Conservation (phyloP, 2,888 invertebrate genomes). For the Torymus texanus region DNA sequence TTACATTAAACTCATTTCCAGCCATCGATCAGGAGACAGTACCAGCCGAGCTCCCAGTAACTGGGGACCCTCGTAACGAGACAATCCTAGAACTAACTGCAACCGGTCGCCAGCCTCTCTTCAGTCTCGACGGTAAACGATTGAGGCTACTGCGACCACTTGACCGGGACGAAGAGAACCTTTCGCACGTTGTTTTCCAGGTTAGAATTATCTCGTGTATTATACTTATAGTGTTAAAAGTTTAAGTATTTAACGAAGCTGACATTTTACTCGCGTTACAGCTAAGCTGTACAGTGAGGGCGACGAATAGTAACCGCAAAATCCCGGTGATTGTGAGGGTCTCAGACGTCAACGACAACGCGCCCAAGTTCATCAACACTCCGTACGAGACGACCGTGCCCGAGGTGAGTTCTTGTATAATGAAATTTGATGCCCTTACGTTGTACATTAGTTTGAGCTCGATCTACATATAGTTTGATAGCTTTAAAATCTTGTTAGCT, state of each 20-base stretch:
- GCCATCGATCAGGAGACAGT: slow-evolving; percentile 89
- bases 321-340: slow-evolving; percentile 93
- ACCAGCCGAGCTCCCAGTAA: slow-evolving; percentile 88
- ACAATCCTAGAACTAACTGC: slow-evolving; percentile 87
- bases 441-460: too few species aligned
- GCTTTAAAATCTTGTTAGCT: too few species aligned
- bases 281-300: slow-evolving; percentile 89
- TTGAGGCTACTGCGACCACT: slow-evolving; percentile 87
- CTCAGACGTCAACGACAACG: slow-evolving; percentile 93
- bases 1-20: slow-evolving; percentile 72
- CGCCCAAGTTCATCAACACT: slow-evolving; percentile 88
- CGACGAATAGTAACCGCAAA: slow-evolving; percentile 87
- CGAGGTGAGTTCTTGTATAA: slow-evolving; percentile 83
- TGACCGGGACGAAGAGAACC: slow-evolving; percentile 89
- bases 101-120: slow-evolving; percentile 86
- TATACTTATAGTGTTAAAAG: too few species aligned
- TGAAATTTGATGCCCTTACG: too few species aligned
- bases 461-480: too few species aligned
- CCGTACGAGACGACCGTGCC: slow-evolving; percentile 90
- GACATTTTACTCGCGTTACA: slow-evolving; percentile 68
- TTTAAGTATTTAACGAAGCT: too few species aligned
- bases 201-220: slow-evolving; percentile 74
- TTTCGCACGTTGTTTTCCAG: slow-evolving; percentile 93
- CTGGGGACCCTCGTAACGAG: slow-evolving; percentile 87
- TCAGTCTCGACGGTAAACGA: slow-evolving; percentile 88